phyloP scores from a whole-genome alignment of 2,888 invertebrate genomes.

The Chironomus tentans region DNA sequence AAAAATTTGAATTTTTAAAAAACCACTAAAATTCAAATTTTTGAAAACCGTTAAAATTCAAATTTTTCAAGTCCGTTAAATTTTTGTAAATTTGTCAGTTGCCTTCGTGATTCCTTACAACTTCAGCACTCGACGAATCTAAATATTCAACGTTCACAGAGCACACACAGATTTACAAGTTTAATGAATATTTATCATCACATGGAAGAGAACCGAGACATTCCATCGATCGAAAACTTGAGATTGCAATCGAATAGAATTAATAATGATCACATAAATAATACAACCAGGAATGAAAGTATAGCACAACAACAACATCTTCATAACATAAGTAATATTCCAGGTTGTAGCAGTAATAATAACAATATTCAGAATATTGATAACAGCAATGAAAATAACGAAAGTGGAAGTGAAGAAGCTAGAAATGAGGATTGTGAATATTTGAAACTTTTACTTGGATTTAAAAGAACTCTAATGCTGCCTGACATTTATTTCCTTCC shows the following conservation, averaged over 20 bases:
- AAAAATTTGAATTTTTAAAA: no score
- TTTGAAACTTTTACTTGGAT: constrained; percentile 39
- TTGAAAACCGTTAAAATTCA: no score
- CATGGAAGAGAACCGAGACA: constrained; percentile 10
- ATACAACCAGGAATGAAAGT: constrained; percentile 21
- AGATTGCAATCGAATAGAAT: constrained; percentile 12
- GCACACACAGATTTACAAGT: constrained; percentile 39
- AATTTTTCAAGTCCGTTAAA: no score
- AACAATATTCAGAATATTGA: background rate
- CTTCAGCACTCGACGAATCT: constrained; percentile 42
- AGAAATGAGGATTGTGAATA: constrained; percentile 40
- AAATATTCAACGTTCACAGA: constrained; percentile 43
- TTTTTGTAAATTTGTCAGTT: no score
- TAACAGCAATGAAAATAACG: background rate
- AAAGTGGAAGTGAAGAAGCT: background rate
- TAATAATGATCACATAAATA: constrained; percentile 20
- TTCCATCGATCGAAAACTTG: background rate
- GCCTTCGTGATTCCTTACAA: constrained; percentile 41
- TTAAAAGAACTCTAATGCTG: constrained; percentile 39
- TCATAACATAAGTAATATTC: constrained; percentile 29
- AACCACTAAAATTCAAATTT: no score
- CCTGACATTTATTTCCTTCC: constrained; percentile 40
- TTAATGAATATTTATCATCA: constrained; percentile 14
- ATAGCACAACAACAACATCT: constrained; percentile 31
- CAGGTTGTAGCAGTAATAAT: background rate